Conservation (phyloP, 2,888 invertebrate genomes). For the Anticlea derivata region DNA sequence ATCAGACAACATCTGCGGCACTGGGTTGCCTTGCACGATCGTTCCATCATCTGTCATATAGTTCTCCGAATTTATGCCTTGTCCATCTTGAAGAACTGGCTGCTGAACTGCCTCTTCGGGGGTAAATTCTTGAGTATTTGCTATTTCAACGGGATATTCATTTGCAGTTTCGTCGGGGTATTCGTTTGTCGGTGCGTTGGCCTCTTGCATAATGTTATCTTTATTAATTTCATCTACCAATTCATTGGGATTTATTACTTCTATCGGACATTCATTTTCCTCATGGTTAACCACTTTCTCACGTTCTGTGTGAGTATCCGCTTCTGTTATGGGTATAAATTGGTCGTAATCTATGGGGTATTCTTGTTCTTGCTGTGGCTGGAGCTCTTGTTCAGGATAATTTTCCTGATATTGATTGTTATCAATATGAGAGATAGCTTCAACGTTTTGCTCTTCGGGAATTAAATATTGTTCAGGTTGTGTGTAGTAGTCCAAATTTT, state of each 20-base stretch:
- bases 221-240: slow-evolving; percentile 30
- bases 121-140: slow-evolving; percentile 41
- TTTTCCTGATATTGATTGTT: slow-evolving; percentile 19
- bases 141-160: slow-evolving; percentile 41
- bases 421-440: slow-evolving; percentile 7
- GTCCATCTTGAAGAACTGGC: slow-evolving; percentile 35
- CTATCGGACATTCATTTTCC: slow-evolving; percentile 29
- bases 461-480: slow-evolving; percentile 12
- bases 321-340: slow-evolving; percentile 23
- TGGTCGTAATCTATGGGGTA: slow-evolving; percentile 24
- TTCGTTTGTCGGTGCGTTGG: slow-evolving; percentile 28
- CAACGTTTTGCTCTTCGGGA: slow-evolving; percentile 8
- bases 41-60: slow-evolving; percentile 27
- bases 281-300: slow-evolving; percentile 35
- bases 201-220: slow-evolving; percentile 20
- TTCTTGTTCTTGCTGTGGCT: slow-evolving; percentile 8
- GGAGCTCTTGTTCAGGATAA: slow-evolving; percentile 24
- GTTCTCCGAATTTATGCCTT: slow-evolving; percentile 40
- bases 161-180: slow-evolving; percentile 35
- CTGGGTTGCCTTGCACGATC: slow-evolving; percentile 18
- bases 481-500: neutral
- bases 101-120: slow-evolving; percentile 31
- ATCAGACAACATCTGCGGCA: slow-evolving; percentile 12
- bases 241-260: slow-evolving; percentile 34
- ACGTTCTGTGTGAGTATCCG: slow-evolving; percentile 18